Percentiles rank a stretch among this genome's conserved stretches.
These are phyloP conservation scores for Andricus quercusramuli DNA, from an alignment of 2,888 invertebrate genomes.

Conservation along the genomic window DNA sequence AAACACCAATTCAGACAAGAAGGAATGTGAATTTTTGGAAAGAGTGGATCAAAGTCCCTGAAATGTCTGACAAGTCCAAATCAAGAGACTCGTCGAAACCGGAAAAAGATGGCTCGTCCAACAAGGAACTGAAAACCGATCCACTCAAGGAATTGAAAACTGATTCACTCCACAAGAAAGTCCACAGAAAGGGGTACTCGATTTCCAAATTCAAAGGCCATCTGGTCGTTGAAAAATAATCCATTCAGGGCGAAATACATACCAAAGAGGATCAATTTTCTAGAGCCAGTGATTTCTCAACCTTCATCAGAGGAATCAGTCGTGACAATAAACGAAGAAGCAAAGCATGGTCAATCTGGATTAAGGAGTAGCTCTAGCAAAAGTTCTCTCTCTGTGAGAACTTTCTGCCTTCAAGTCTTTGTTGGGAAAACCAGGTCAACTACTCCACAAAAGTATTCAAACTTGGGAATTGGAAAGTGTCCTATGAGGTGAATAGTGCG, in stretches of 20 bases:
- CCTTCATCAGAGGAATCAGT: constrained; percentile 42
- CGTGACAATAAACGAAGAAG: constrained; percentile 46
- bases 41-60: not conserved
- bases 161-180: not conserved
- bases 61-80: not conserved
- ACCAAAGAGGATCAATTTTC: constrained; percentile 50
- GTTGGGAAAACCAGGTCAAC: constrained; percentile 3
- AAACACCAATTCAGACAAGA: not conserved
- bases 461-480: constrained; percentile 46
- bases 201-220: not conserved
- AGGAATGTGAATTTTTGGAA: not conserved
- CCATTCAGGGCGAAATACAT: not conserved
- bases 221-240: not conserved
- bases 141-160: not conserved
- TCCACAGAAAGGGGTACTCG: not conserved
- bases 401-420: not conserved
- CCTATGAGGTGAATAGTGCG: constrained; percentile 45
- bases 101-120: not conserved
- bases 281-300: constrained; percentile 28
- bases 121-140: not conserved
- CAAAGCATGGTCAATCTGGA: not conserved
- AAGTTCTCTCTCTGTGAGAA: not conserved
- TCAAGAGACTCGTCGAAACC: not conserved
- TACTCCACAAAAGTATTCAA: not conserved
- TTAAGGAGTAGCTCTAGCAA: not conserved